Conservation (phyloP, 2,113 vertebrate species). For the Isurus oxyrinchus region DNA sequence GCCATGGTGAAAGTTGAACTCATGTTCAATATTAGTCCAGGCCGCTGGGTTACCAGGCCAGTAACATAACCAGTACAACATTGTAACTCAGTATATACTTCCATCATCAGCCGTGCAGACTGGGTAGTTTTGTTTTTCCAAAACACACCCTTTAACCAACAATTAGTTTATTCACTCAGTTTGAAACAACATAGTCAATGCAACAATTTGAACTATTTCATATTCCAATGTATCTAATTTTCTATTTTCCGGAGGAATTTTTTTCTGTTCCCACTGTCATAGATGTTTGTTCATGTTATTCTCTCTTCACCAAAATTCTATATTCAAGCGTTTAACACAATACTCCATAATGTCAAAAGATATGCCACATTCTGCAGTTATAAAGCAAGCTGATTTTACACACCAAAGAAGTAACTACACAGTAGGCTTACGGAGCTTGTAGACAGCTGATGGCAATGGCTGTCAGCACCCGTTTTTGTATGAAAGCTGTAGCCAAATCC, state of each 20-base stretch:
- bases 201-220: neutral
- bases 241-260: neutral
- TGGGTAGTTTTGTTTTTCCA: neutral
- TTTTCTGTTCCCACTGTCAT: constrained; percentile 9
- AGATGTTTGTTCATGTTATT: neutral
- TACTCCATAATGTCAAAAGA: constrained; percentile 47
- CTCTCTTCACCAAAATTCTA: neutral
- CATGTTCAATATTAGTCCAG: neutral
- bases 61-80: neutral
- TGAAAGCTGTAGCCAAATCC: constrained; percentile 62
- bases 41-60: neutral
- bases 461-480: constrained; percentile 62
- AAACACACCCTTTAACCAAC: neutral
- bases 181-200: neutral
- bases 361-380: constrained; percentile 65
- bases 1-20: neutral
- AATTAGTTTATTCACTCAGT: neutral
- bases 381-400: constrained; percentile 77
- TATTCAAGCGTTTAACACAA: neutral
- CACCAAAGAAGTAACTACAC: constrained; percentile 80
- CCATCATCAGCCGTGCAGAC: neutral
- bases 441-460: constrained; percentile 71
- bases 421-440: constrained; percentile 71
- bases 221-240: neutral
- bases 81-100: neutral